These are phyloP conservation scores for Cichlasoma orientale DNA, from an alignment of 2,797 vertebrate genomes.

Conservation along the genomic window DNA sequence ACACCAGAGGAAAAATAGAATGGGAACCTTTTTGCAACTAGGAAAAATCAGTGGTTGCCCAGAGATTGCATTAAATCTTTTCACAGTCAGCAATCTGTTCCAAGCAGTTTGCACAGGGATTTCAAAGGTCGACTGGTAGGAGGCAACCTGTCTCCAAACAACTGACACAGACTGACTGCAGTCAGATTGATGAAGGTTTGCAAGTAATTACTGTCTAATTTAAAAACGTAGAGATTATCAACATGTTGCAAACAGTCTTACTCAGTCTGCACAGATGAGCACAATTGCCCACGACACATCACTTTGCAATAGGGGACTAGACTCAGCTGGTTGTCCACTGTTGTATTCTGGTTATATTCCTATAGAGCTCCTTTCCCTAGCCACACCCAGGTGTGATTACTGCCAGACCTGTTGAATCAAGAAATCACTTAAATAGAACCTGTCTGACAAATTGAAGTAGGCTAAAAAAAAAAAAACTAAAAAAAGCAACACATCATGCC, in stretches of 20 bases:
- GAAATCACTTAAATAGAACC: no score
- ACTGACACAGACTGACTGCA: neutral
- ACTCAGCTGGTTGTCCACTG: no score
- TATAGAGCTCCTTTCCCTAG: no score
- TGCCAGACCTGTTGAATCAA: no score
- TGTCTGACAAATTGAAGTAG: no score
- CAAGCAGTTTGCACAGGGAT: neutral
- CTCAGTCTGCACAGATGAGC: no score
- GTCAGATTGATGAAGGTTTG: neutral
- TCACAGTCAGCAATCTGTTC: neutral
- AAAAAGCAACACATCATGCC: no score
- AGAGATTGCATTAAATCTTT: neutral
- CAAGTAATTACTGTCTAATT: neutral
- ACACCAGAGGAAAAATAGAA: neutral
- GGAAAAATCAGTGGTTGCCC: neutral
- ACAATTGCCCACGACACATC: no score
- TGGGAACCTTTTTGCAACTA: neutral
- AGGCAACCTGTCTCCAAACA: neutral
- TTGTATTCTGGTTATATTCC: no score
- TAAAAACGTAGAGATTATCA: neutral
- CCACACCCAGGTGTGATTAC: no score
- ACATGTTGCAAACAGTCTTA: neutral
- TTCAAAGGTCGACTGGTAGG: neutral
- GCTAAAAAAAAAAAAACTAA: no score
- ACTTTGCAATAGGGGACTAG: no score